Conservation (phyloP, 1,140 invertebrate species). For the Nixonia krombeini region DNA sequence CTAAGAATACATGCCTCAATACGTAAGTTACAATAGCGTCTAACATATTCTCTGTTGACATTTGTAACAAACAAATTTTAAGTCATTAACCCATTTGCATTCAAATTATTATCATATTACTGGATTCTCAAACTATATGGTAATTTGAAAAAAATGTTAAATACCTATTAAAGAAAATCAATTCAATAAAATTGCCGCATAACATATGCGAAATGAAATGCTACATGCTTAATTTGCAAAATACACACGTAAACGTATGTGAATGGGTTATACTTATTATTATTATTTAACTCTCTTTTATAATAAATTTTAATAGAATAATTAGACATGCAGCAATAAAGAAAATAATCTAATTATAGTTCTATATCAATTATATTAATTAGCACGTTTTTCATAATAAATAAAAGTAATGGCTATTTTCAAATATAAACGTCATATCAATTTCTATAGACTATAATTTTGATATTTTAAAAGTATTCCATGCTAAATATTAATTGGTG, state of each 20-base stretch:
- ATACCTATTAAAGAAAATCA: too few relatives aligned
- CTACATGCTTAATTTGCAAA: too few relatives aligned
- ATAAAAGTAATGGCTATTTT: slow-evolving; percentile 22
- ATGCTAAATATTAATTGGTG: too few relatives aligned
- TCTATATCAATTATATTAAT: slow-evolving; percentile 9
- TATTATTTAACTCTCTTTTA: slow-evolving; percentile 15
- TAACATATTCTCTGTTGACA: slow-evolving; percentile 33
- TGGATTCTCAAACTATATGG: too few relatives aligned
- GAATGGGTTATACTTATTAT: slow-evolving; percentile 17
- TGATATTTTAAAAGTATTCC: slow-evolving; percentile 19
- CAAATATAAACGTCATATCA: slow-evolving; percentile 25
- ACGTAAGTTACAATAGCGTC: slow-evolving; percentile 25
- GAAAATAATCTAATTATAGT: neutral
- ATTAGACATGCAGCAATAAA: slow-evolving; percentile 21
- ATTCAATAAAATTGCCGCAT: too few relatives aligned
- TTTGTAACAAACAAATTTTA: slow-evolving; percentile 4
- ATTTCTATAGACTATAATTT: too few relatives aligned
- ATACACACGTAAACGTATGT: neutral
- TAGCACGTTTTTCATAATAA: slow-evolving; percentile 20
- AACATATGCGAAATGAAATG: too few relatives aligned
- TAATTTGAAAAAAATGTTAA: too few relatives aligned
- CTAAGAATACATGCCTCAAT: slow-evolving; percentile 27
- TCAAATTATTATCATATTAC: too few relatives aligned
- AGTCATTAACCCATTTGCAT: slow-evolving; percentile 23
- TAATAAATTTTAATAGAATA: slow-evolving; percentile 18